phyloP scores from a whole-genome alignment of 2,888 invertebrate genomes.

The Stenurella melanura region DNA sequence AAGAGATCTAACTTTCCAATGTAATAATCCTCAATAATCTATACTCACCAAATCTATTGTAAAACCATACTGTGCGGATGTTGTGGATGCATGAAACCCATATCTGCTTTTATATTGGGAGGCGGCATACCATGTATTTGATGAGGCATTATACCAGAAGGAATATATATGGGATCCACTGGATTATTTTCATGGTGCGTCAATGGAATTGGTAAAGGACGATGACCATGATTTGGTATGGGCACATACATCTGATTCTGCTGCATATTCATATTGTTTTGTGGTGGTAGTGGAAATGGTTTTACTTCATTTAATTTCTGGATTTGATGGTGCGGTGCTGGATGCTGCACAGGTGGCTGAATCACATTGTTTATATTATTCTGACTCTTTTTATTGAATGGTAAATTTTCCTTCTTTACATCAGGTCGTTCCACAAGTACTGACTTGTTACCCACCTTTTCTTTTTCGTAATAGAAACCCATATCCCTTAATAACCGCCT shows the following conservation, averaged over 20 bases:
- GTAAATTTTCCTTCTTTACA: constrained; percentile 34
- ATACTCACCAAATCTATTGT: constrained; percentile 31
- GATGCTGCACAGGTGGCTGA: constrained; percentile 33
- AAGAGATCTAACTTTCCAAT: too few species aligned
- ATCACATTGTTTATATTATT: constrained; percentile 39
- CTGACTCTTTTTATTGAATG: constrained; percentile 38
- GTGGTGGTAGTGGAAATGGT: constrained; percentile 33
- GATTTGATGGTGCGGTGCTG: constrained; percentile 18
- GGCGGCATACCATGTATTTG: constrained; percentile 51
- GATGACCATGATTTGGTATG: constrained; percentile 45
- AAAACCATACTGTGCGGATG: constrained; percentile 48
- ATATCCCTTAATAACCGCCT: constrained; percentile 70
- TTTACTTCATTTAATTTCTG: constrained; percentile 28
- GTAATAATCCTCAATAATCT: not conserved
- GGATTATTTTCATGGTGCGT: constrained; percentile 60
- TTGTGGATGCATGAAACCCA: constrained; percentile 46
- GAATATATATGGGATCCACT: constrained; percentile 54
- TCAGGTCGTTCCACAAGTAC: constrained; percentile 66
- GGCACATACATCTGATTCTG: constrained; percentile 53
- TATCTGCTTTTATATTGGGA: constrained; percentile 43
- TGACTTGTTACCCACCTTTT: constrained; percentile 68
- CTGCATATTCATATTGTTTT: constrained; percentile 45
- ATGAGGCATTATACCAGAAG: constrained; percentile 53
- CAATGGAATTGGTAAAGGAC: constrained; percentile 56
- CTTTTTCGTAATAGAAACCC: constrained; percentile 70